phyloP scores from a whole-genome alignment of 2,797 vertebrate species.

The Schizopygopsis malacanthus region DNA sequence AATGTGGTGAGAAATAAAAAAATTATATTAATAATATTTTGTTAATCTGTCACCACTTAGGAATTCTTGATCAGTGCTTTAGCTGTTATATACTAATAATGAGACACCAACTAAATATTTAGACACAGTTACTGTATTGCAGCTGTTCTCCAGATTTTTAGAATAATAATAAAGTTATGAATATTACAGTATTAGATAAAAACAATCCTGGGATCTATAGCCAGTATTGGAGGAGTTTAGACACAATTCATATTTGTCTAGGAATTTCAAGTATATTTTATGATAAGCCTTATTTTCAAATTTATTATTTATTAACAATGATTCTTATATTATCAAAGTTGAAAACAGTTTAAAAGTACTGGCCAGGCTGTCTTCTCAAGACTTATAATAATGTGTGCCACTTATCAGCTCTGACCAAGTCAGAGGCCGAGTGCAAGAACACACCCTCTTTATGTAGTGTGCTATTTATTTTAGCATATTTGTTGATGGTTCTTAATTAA shows the following conservation, averaged over 20 bases:
- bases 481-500: constrained; percentile 13
- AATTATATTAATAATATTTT: not conserved
- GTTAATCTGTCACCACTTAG: not conserved
- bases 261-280: not conserved
- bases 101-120: not conserved
- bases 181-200: not conserved
- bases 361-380: not conserved
- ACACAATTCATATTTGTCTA: not conserved
- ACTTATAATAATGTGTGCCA: not conserved
- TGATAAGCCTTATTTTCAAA: not conserved
- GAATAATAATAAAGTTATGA: too few relatives aligned
- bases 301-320: not conserved
- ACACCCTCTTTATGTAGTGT: not conserved
- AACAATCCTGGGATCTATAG: not conserved
- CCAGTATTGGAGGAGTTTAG: not conserved
- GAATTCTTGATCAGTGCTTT: not conserved
- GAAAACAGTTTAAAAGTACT: not conserved
- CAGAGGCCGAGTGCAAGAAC: not conserved
- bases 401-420: not conserved
- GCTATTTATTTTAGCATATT: not conserved
- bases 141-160: not conserved
- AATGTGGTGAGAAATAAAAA: not conserved
- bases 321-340: not conserved
- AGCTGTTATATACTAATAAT: not conserved
- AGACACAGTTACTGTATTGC: not conserved